Percentiles rank a stretch among this genome's conserved stretches.
Evolutionary conservation across 2,888 invertebrate species (phyloP).

Genomic region (Mesoligia furuncula): DNA sequence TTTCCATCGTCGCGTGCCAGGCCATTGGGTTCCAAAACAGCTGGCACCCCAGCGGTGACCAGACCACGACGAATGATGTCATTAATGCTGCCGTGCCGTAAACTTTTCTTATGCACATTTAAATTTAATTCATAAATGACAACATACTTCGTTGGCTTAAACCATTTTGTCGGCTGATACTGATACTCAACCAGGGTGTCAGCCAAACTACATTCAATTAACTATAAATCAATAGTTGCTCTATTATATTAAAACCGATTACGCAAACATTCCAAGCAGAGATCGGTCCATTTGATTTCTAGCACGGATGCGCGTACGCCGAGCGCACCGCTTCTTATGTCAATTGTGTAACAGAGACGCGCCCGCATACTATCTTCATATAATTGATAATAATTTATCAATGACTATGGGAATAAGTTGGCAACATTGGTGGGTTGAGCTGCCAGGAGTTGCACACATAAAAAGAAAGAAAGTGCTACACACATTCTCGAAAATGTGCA

Average conservation of each 20-base stretch:
- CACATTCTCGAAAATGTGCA: background rate
- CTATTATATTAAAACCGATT: constrained; percentile 57
- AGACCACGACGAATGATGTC: too few species aligned
- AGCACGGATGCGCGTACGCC: constrained; percentile 74
- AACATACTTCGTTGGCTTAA: background rate
- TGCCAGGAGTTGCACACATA: constrained; percentile 23
- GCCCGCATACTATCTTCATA: constrained; percentile 60
- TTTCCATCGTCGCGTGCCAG: too few species aligned
- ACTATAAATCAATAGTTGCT: constrained; percentile 33
- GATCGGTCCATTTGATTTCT: constrained; percentile 80
- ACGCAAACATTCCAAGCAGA: constrained; percentile 68
- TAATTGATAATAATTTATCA: constrained; percentile 51
- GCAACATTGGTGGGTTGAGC: constrained; percentile 17
- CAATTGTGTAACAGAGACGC: constrained; percentile 64
- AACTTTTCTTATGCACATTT: too few species aligned
- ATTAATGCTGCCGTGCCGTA: too few species aligned
- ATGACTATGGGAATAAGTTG: constrained; percentile 49
- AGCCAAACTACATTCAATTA: constrained; percentile 3
- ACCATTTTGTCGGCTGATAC: background rate
- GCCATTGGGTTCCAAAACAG: too few species aligned
- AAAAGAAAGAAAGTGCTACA: constrained; percentile 1
- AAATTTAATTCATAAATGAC: too few species aligned
- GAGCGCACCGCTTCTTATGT: constrained; percentile 48
- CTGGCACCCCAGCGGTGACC: too few species aligned
- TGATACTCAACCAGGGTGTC: background rate